Percentiles rank a stretch among this genome's conserved stretches.
These are phyloP conservation scores for Brachypalpus laphriformis DNA, from an alignment of 2,888 invertebrate genomes.

Conservation along the genomic window DNA sequence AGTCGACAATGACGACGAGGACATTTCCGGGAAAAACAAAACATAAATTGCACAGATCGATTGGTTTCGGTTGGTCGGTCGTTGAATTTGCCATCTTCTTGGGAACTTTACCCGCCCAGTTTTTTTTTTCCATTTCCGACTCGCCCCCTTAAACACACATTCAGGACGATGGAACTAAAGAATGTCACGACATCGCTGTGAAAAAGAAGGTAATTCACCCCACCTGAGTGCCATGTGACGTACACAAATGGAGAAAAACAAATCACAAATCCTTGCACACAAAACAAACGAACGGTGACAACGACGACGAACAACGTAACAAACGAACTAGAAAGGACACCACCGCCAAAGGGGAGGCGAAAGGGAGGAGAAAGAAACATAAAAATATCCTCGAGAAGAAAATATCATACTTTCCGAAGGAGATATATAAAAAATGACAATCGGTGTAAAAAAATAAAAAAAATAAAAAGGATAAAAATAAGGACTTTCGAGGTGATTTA, in stretches of 20 bases:
- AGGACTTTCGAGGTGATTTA: constrained; percentile 67
- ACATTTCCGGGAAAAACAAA: constrained; percentile 43
- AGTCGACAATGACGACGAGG: not conserved
- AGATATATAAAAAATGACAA: constrained; percentile 61
- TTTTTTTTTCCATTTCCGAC: not conserved
- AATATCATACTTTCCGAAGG: constrained; percentile 49
- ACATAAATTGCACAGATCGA: constrained; percentile 69
- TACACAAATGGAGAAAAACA: constrained; percentile 58
- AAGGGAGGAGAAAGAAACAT: not conserved
- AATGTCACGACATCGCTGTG: constrained; percentile 36
- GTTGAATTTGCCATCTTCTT: constrained; percentile 37
- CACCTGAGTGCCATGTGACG: constrained; percentile 66
- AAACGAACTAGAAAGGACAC: constrained; percentile 46
- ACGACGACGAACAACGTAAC: constrained; percentile 16
- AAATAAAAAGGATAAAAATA: constrained; percentile 51
- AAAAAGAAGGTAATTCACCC: constrained; percentile 33
- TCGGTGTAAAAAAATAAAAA: no score
- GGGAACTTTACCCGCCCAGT: constrained; percentile 5
- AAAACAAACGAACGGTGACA: constrained; percentile 34
- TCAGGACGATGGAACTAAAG: constrained; percentile 19
- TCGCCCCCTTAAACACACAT: not conserved
- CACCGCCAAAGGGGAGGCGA: not conserved
- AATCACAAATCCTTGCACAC: constrained; percentile 41
- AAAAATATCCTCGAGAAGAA: constrained; percentile 36
- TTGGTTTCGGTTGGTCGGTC: constrained; percentile 53